Percentiles rank a stretch among this genome's conserved stretches.
phyloP scores from a whole-genome alignment of 2,888 invertebrate genomes.

The Cantharis rustica region DNA sequence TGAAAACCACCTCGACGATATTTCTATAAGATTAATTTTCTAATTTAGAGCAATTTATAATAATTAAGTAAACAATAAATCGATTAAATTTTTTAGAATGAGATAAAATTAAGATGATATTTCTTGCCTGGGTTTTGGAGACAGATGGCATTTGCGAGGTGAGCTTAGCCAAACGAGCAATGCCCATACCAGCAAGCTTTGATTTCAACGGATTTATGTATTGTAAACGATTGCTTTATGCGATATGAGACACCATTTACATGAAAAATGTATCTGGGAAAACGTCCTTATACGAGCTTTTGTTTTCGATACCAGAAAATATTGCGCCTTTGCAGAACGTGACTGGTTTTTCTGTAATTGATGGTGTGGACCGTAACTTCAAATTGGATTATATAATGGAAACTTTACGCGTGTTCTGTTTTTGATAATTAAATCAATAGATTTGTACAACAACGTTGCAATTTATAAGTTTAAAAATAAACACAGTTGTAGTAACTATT shows the following conservation, averaged over 20 bases:
- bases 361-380: slow-evolving; percentile 42
- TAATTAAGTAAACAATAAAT: not conserved
- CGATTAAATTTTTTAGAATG: not conserved
- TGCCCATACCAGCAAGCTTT: slow-evolving; percentile 50
- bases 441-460: not conserved
- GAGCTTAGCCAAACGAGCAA: slow-evolving; percentile 54
- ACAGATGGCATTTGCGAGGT: slow-evolving; percentile 51
- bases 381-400: slow-evolving; percentile 31
- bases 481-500: not conserved
- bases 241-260: slow-evolving; percentile 60
- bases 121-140: slow-evolving; percentile 15
- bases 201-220: slow-evolving; percentile 60
- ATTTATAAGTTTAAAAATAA: not conserved
- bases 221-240: slow-evolving; percentile 61
- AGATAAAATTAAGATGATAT: not conserved
- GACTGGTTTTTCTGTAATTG: slow-evolving; percentile 56
- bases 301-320: slow-evolving; percentile 59
- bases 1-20: too few relatives aligned
- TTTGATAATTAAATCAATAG: slow-evolving; percentile 26
- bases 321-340: slow-evolving; percentile 54
- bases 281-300: slow-evolving; percentile 56
- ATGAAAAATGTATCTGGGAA: slow-evolving; percentile 59
- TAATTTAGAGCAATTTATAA: too few relatives aligned
- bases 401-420: slow-evolving; percentile 24
- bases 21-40: too few relatives aligned